Base-by-base conservation (phyloP, 2,113 vertebrate genomes). In the Malaclemys terrapin region DNA sequence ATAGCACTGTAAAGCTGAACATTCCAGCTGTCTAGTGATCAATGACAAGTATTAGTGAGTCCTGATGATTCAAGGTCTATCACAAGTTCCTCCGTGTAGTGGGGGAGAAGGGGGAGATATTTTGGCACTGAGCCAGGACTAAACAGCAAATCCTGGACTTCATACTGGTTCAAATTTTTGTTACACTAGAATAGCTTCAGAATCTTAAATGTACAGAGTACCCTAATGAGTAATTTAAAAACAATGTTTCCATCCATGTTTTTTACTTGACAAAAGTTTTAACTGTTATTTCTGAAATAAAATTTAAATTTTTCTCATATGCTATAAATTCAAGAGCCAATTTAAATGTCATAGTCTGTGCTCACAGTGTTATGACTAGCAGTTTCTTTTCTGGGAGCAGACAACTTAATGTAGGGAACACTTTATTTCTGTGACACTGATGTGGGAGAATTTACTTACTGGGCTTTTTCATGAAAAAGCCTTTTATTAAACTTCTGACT, bases 341-440 rank as follows among this genome's bases (percentile, higher is more conserved):
- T 83, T 90, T 83, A 81, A 90, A 89, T 87, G 47, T 50, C 22
- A 75, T 0, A 0, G 81, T 94, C 56, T 95, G 94, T 31, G 29
- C 29, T 87, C 49, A 92, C 17, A 49, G 6, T 82, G 42, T 49
- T 88, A 84, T 87, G 93, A 90, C 45, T 50, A 84, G 75, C 54
- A 85, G 45, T 85, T 10, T 93, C 24, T 52, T 81, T 85, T 7
- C 14, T 62, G 45, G 82, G 85, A 93, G 88, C 52, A 92, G 56
- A 89, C 3, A 90, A 84, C 27, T 83, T 82, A 93, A 89, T 82
- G 29, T 93, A 91, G 62, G 80, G 94, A 88, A 90, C 47, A 76
- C 11, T 0, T 0, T 89, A 80, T 89, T 96, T 90, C 75, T 91
- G 53, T 78, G 57, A 49, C 2, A 45, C 0, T 53, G 49, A 80